phyloP scores from a whole-genome alignment of 2,888 invertebrate genomes.

The Cacoxenus indagator region DNA sequence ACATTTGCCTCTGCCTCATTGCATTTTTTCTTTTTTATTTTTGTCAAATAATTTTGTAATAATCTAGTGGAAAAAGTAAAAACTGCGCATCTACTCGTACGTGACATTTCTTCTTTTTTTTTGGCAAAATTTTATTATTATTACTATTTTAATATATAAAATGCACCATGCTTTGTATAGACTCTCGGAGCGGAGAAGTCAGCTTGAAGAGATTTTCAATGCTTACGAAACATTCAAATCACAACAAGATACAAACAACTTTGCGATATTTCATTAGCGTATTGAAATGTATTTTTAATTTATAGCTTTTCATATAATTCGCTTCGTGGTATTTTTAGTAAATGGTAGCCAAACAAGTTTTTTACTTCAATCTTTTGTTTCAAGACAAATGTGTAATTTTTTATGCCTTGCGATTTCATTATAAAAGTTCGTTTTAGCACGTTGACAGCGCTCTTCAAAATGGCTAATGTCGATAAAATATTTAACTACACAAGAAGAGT shows the following conservation, averaged over 20 bases:
- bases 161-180: too few relatives aligned
- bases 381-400: background rate
- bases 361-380: conserved; percentile 10
- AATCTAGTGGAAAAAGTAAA: conserved; percentile 11
- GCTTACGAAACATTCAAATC: background rate
- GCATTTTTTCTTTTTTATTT: conserved; percentile 2
- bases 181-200: background rate
- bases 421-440: background rate
- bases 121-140: background rate
- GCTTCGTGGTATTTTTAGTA: background rate
- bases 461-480: background rate
- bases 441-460: background rate
- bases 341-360: background rate
- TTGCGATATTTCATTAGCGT: conserved; percentile 15
- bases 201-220: background rate
- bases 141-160: background rate
- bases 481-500: background rate
- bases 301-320: background rate
- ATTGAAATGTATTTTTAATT: background rate
- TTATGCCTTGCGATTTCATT: background rate
- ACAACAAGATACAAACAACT: background rate
- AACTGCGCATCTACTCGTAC: background rate
- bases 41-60: conserved; percentile 21
- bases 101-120: background rate
- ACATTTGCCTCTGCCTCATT: background rate